Base-by-base conservation (phyloP, 2,797 vertebrate species). In the Falco novaeseelandiae region DNA sequence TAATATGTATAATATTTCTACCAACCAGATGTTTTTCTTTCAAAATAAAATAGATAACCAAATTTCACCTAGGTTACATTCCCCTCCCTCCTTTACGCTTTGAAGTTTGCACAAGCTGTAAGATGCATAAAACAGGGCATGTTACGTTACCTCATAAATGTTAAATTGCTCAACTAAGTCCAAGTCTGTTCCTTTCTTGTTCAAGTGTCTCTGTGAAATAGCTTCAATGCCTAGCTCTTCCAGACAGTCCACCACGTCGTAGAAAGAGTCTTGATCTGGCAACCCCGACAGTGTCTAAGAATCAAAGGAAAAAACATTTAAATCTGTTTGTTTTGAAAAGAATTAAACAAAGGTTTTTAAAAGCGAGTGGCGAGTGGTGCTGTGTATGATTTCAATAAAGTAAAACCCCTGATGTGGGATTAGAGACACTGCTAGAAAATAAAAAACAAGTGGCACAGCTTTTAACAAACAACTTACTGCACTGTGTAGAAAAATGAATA, bases 221-320 rank as follows among this genome's bases (percentile, higher is more conserved):
- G 96, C 93, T 80, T 99, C 99, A 1, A 99, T 99, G 87, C 99
- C 98, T 94, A 99, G 98, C 92, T 99, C 99, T 98, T 99, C 99
- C 96, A 99, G 98, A 98, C 98, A 99, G 98, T 99, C 99, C 96
- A 99, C 99, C 97, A 99, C 98, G 5, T 99, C 99, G 12, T 99
- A 99, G 98, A 99, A 99, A 26, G 99, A 98, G 97, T 99, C 99
- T 97, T 99, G 99, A 96, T 99, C 99, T 90, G 99, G 98, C 95
- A 99, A 98, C 48, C 99, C 99, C 12, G 98, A 99, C 96, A 99
- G 98, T 1, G 99, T 99, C 99, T 99, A 97, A 55, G 95, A 87
- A 90, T 84, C 97, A 95, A 98, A 98, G 79, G 93, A 87, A 88
- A 88, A 96, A 91, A 84, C 30, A 95, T 79, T 96, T 94, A 93